Percentiles rank a stretch among this genome's conserved stretches.
phyloP scores from a whole-genome alignment of 2,888 invertebrate species.

The Matsumyia berberina region DNA sequence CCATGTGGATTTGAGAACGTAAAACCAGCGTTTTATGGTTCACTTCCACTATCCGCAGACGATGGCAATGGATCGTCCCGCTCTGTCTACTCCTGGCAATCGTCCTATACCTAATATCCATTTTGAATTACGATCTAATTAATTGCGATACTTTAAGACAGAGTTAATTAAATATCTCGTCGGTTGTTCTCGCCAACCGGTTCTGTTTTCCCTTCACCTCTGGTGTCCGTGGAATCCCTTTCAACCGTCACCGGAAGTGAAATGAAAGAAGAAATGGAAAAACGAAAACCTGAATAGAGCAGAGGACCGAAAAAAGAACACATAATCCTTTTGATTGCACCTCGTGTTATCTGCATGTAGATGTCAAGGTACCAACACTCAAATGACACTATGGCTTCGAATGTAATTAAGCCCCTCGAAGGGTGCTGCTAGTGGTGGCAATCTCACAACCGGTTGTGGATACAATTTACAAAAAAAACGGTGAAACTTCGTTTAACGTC shows the following conservation, averaged over 20 bases:
- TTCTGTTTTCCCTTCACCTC: conserved; percentile 1
- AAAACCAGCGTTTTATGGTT: conserved; percentile 12
- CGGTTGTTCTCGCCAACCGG: conserved; percentile 17
- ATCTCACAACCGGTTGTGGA: conserved; percentile 37
- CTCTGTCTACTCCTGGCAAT: background rate
- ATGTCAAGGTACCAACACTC: conserved; percentile 50
- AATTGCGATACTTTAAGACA: conserved; percentile 50
- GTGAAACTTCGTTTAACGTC: background rate
- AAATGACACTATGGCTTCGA: conserved; percentile 49
- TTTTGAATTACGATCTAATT: conserved; percentile 63
- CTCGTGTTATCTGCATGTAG: conserved; percentile 41
- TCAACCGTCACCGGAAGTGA: conserved; percentile 1
- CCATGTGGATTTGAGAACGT: background rate
- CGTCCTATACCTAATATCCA: conserved; percentile 7
- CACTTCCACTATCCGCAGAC: background rate
- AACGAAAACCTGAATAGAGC: background rate
- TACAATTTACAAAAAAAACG: conserved; percentile 13
- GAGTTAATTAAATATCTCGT: conserved; percentile 53
- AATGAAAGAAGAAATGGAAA: background rate
- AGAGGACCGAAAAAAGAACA: background rate
- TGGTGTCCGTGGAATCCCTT: background rate
- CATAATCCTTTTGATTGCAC: conserved; percentile 51
- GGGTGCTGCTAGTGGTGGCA: conserved; percentile 23
- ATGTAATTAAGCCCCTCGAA: conserved; percentile 58
- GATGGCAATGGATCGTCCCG: no score